These are phyloP conservation scores for Branchinecta sandiegonensis DNA, from an alignment of 2,888 invertebrate genomes.

Conservation along the genomic window DNA sequence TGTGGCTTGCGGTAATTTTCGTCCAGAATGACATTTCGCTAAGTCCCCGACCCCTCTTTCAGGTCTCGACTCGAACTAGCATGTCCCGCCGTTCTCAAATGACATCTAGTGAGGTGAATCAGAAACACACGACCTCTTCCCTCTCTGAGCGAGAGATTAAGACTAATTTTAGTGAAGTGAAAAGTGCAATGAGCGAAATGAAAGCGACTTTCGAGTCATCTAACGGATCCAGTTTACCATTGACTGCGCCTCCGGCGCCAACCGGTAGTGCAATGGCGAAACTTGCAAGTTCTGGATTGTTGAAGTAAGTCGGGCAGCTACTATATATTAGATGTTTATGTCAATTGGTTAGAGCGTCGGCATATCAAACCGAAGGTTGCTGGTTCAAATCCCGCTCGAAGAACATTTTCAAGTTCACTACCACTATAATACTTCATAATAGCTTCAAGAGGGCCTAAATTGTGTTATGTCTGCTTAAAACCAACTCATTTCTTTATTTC, in stretches of 20 bases:
- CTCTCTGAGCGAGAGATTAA: slow-evolving; percentile 35
- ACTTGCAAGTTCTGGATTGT: slow-evolving; percentile 21
- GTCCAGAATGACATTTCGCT: no score
- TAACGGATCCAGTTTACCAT: slow-evolving; percentile 22
- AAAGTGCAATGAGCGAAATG: slow-evolving; percentile 74
- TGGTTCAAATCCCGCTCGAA: no score
- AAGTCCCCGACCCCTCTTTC: no score
- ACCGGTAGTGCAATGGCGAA: slow-evolving; percentile 13
- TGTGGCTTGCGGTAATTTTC: no score
- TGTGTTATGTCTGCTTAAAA: no score
- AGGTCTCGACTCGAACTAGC: not conserved
- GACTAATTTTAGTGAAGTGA: slow-evolving; percentile 59
- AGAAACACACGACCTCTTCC: slow-evolving; percentile 12
- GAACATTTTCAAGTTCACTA: no score
- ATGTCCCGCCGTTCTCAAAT: slow-evolving; percentile 8
- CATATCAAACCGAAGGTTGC: no score
- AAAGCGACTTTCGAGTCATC: slow-evolving; percentile 39
- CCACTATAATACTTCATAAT: no score
- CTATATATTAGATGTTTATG: no score
- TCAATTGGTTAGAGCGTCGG: no score
- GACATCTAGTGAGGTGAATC: slow-evolving; percentile 1
- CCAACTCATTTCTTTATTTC: no score
- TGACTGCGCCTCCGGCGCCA: slow-evolving; percentile 20
- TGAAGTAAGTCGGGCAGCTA: not conserved
- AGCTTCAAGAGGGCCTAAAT: no score